Evolutionary conservation across 1,140 invertebrate genomes (phyloP).

Genomic region (Nomia melanderi): DNA sequence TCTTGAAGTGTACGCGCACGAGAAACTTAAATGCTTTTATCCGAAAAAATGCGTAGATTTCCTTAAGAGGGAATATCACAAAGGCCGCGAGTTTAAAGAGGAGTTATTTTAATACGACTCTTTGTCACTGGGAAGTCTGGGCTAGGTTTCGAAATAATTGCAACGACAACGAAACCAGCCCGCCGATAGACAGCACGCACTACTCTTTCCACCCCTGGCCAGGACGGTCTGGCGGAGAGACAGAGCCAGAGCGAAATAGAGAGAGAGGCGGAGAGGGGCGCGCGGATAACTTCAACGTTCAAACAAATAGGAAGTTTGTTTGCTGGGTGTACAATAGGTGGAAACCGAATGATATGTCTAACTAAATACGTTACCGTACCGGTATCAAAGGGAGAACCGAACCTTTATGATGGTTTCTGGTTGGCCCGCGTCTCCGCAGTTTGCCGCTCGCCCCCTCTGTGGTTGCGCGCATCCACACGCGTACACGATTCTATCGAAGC

Average conservation of each 20-base stretch:
- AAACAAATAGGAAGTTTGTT: conserved; percentile 80
- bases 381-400: conserved; percentile 77
- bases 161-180: conserved; percentile 39
- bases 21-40: background rate
- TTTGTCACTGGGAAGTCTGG: conserved; percentile 19
- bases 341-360: conserved; percentile 80
- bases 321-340: conserved; percentile 74
- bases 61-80: background rate
- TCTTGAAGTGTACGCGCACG: background rate
- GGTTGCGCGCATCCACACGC: conserved; percentile 55
- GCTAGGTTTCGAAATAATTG: conserved; percentile 55
- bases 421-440: conserved; percentile 75
- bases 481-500: conserved; percentile 9
- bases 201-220: conserved; percentile 40
- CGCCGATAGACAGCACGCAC: conserved; percentile 48
- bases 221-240: conserved; percentile 38
- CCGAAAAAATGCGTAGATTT: background rate
- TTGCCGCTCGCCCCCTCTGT: conserved; percentile 71
- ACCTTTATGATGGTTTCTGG: conserved; percentile 80
- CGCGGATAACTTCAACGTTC: conserved; percentile 64
- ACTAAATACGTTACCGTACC: conserved; percentile 78
- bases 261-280: too few relatives aligned
- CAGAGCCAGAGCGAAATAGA: background rate
- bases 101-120: conserved; percentile 35
- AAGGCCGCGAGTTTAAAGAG: conserved; percentile 11